Evolutionary conservation across 2,113 vertebrate species (phyloP).

Genomic region (Myiozetetes cayanensis): DNA sequence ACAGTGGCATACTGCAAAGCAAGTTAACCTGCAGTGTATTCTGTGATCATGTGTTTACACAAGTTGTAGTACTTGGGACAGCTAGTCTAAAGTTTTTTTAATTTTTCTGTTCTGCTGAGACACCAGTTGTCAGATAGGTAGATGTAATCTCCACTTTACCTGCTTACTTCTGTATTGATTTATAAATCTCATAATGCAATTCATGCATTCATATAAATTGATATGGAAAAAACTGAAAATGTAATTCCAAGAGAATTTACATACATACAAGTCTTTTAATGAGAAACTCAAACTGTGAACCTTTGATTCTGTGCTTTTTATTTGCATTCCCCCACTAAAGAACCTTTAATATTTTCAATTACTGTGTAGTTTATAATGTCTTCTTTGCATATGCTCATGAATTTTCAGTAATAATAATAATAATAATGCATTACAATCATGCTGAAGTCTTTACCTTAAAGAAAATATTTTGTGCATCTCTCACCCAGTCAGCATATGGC

Average conservation of each 20-base stretch:
- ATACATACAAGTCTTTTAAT: neutral
- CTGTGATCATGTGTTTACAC: neutral
- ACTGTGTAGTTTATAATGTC: neutral
- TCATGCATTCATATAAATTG: neutral
- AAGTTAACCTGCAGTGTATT: neutral
- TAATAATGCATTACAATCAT: neutral
- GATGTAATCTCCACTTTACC: neutral
- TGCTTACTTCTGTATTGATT: neutral
- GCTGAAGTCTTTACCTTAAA: neutral
- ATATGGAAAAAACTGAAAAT: neutral
- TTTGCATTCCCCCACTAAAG: neutral
- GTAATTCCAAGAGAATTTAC: neutral
- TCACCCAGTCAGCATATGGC: neutral
- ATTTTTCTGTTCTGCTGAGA: neutral
- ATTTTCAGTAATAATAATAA: neutral
- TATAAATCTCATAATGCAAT: neutral
- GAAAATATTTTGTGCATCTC: neutral
- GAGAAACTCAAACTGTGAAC: neutral
- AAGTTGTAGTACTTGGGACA: neutral
- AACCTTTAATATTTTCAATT: neutral
- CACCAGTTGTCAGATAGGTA: neutral
- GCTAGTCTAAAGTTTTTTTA: neutral
- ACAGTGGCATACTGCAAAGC: rapidly evolving
- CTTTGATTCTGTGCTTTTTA: neutral
- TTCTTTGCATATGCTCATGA: neutral